Evolutionary conservation across 2,113 vertebrate genomes (phyloP).

Genomic region (Psettodes erumei): DNA sequence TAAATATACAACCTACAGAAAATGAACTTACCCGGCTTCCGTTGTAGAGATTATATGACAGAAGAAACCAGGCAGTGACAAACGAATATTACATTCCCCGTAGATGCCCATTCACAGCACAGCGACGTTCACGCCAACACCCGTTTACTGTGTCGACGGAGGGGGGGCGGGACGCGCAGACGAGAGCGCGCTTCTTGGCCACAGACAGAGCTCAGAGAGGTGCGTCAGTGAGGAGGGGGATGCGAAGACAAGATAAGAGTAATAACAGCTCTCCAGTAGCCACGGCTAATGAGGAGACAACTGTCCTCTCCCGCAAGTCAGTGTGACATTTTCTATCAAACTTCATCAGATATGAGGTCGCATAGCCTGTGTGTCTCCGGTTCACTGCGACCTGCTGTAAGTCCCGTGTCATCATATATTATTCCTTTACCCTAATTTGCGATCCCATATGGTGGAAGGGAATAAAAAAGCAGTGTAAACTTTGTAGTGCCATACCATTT

Average conservation of each 20-base stretch:
- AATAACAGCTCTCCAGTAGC: conserved; percentile 47
- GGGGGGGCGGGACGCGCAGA: conserved; percentile 34
- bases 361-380: not conserved
- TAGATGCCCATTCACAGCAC: conserved; percentile 64
- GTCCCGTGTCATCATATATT: not conserved
- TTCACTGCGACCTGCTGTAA: conserved; percentile 19
- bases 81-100: conserved; percentile 61
- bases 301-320: not conserved
- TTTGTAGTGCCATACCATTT: no score
- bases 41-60: conserved; percentile 37
- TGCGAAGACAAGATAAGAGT: conserved; percentile 67
- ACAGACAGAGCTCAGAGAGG: conserved; percentile 58
- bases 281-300: conserved; percentile 38
- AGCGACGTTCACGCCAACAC: conserved; percentile 68
- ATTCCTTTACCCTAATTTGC: conserved; percentile 27
- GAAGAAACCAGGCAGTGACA: conserved; percentile 14
- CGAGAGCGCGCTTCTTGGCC: conserved; percentile 67
- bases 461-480: no score
- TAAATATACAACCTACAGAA: conserved; percentile 14
- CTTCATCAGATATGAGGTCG: conserved; percentile 11
- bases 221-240: conserved; percentile 74
- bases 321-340: not conserved
- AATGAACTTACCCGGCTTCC: conserved; percentile 68
- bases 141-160: conserved; percentile 46
- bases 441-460: not conserved